These are phyloP conservation scores for Megalops atlanticus DNA, from an alignment of 2,113 vertebrate genomes.

Conservation along the genomic window DNA sequence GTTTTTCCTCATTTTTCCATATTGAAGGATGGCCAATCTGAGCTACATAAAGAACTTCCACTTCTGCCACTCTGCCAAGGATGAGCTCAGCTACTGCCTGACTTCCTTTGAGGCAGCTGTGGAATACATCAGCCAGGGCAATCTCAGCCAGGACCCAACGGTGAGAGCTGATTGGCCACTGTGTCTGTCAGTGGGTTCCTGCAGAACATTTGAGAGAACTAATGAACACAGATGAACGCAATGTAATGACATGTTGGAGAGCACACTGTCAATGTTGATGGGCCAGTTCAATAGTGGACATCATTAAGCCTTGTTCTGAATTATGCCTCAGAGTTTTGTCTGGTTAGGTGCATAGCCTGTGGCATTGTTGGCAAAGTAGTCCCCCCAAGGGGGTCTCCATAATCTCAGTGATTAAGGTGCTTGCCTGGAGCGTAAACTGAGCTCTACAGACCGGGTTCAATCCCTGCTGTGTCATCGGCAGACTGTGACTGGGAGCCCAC, in stretches of 20 bases:
- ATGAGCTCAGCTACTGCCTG: constrained; percentile 92
- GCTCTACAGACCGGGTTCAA: too few relatives aligned
- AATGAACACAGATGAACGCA: background rate
- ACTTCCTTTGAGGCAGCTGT: constrained; percentile 91
- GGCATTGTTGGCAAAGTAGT: too few relatives aligned
- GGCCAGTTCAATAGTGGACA: background rate
- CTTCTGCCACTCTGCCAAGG: constrained; percentile 87
- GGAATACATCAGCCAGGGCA: constrained; percentile 88
- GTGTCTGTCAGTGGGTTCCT: too few relatives aligned
- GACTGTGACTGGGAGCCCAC: too few relatives aligned
- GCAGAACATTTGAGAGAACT: background rate
- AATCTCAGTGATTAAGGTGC: too few relatives aligned
- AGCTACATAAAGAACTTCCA: constrained; percentile 97
- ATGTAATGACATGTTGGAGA: background rate
- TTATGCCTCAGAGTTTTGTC: too few relatives aligned
- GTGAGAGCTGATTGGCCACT: constrained; percentile 59
- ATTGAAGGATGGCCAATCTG: constrained; percentile 91
- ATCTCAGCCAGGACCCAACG: constrained; percentile 67
- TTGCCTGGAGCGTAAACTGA: too few relatives aligned
- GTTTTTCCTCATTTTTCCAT: constrained; percentile 7
- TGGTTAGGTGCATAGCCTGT: too few relatives aligned
- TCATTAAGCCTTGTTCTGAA: too few relatives aligned
- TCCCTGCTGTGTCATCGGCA: too few relatives aligned
- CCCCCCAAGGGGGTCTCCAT: too few relatives aligned
- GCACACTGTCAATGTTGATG: background rate